Conservation (phyloP, 2,888 invertebrate genomes). For the Noctua comes region DNA sequence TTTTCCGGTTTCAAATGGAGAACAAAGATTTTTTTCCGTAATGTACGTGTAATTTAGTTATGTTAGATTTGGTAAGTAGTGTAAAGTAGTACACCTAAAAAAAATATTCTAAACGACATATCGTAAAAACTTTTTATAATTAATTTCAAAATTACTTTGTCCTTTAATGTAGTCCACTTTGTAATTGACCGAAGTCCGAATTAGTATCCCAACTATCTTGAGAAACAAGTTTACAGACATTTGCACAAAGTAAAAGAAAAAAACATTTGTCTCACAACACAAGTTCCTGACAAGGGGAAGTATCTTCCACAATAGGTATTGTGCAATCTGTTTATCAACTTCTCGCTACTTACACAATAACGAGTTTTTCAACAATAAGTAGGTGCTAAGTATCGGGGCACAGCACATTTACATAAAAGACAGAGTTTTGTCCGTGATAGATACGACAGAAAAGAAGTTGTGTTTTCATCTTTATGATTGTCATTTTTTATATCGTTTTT, state of each 20-base stretch:
- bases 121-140: too few species aligned
- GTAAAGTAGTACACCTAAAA: not conserved
- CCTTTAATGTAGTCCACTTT: not conserved
- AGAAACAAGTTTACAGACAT: not conserved
- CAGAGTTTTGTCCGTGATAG: not conserved
- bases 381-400: constrained; percentile 37
- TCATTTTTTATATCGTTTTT: not conserved
- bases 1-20: not conserved
- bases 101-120: not conserved
- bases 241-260: constrained; percentile 24
- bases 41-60: not conserved
- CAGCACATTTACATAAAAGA: constrained; percentile 14
- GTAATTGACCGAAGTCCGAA: not conserved
- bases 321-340: constrained; percentile 52
- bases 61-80: not conserved
- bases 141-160: not conserved
- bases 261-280: constrained; percentile 26
- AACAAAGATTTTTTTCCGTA: too few species aligned
- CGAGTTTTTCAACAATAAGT: constrained; percentile 44
- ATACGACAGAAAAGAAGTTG: not conserved
- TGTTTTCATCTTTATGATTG: not conserved
- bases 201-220: not conserved
- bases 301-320: constrained; percentile 54
- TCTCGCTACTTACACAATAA: constrained; percentile 50
- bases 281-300: constrained; percentile 46